Percentiles rank a stretch among this genome's conserved stretches.
Conservation (phyloP, 2,797 vertebrate genomes). For the Alfaro cultratus region DNA sequence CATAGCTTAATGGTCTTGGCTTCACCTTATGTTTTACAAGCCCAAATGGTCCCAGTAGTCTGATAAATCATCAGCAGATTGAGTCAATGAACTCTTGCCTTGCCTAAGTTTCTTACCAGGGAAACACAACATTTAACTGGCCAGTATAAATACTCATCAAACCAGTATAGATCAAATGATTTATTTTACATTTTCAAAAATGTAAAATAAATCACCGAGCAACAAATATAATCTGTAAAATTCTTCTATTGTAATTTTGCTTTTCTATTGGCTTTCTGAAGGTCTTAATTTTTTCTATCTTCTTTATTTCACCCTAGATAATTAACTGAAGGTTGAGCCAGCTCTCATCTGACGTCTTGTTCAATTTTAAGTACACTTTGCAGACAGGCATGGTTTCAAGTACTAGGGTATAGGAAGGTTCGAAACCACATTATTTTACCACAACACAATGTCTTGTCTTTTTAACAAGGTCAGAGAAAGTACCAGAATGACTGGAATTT, state of each 20-base stretch:
- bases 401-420: background rate
- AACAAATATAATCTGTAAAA: background rate
- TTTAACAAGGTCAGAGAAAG: background rate
- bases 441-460: background rate
- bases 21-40: constrained; percentile 82
- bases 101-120: constrained; percentile 71
- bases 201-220: background rate
- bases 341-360: background rate
- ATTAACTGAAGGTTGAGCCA: background rate
- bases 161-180: constrained; percentile 48
- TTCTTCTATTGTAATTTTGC: background rate
- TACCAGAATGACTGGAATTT: background rate
- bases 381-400: background rate
- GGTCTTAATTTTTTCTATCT: background rate
- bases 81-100: constrained; percentile 77
- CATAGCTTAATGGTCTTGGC: constrained; percentile 79
- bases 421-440: background rate
- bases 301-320: background rate
- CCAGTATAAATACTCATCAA: constrained; percentile 74
- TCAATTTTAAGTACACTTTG: background rate
- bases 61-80: constrained; percentile 77
- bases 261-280: background rate
- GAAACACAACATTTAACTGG: constrained; percentile 54
- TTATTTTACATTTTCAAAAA: constrained; percentile 18
- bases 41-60: constrained; percentile 74